Base-by-base conservation (phyloP, 2,113 vertebrate genomes). In the Neoarius graeffei region DNA sequence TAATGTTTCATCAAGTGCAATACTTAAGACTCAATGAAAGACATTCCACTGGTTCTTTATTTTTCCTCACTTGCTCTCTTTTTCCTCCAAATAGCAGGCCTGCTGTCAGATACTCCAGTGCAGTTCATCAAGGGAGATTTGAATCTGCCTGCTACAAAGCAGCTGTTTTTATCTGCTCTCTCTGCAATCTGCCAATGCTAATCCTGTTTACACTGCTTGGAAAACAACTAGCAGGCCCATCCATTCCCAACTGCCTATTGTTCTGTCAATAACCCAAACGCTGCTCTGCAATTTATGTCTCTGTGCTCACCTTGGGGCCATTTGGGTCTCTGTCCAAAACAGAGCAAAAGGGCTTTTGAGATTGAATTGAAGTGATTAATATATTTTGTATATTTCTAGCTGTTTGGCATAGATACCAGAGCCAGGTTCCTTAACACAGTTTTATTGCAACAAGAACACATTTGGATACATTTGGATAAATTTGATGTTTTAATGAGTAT, bases 171-270 rank as follows among this genome's bases (percentile, higher is more conserved):
- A 85, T 93, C 91, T 84, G 20, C 85, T 91, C 35, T 27, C 81
- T 81, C 86, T 89, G 84, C 50, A 60, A 93, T 89, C 93, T 94
- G 93, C 94, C 92, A 83, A 93, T 93, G 94, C 90, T 94, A 94
- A 94, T 94, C 92, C 90, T 92, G 92, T 95, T 95, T 94, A 94
- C 92, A 90, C 71, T 88, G 90, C 84, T 90, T 90, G 89, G 92
- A 94, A 94, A 93, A 92, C 91, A 92, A 92, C 89, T 91, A 89
- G 86, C 92, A 89, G 91, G 89, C 86, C 88, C 91, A 92, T 94
- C 92, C 89, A 92, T 94, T 91, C 90, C 90, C 67, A 87, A 90
- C 90, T 85, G 64, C 83, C 82, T 62, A 69, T 86, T 64, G 88
- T 86, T 85, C 89, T 93, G 92, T 94, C 94, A 93, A 94, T 93